Evolutionary conservation across 2,113 vertebrate species (phyloP), one percentile per base, ranked within the genome.

Genomic region (Cebidichthys violaceus): DNA sequence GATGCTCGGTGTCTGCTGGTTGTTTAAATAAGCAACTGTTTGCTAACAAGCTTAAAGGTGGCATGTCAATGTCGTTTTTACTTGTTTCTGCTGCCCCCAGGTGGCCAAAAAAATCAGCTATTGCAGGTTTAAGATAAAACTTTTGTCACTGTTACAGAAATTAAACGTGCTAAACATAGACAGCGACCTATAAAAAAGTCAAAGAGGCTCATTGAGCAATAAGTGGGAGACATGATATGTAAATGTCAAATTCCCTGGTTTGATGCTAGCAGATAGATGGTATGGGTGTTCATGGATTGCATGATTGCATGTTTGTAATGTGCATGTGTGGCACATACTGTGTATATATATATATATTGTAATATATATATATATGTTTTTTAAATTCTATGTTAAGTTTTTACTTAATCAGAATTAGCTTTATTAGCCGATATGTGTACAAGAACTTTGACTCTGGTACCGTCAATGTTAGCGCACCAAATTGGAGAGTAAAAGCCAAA

Each of bases 161-260:
- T 7, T 1, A 59, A 70, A 71, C n/a, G 4, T 9, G 15, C 18
- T 20, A 9, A 71, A 33, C 18, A 35, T 15, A 15, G 14, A 61
- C 18, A 9, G 54, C 11, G 13, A 41, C 20, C 27, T 39, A 31
- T 43, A 35, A 27, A 73, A 9, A 43, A 61, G 50, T 84, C 54
- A 71, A 37, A 76, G 71, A 45, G 22, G 31, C 57, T 67, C 15
- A 41, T n/a, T 77, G 24, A 79, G 50, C 35, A 64, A 43, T 74
- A 43, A 67, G 33, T 24, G 17, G 6, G 13, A 61, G 55, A 76
- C 39, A 2, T 13, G 11, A 41, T 60, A 67, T 65, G 27, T 64
- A 14, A 57, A 52, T 37, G 50, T 69, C 7, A 85, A 86, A 76
- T 81, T 54, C 83, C 81, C 41, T 47, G 29, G 15, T 66, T 24